These are phyloP conservation scores for Otis tarda DNA, from an alignment of 2,113 vertebrate species.

Conservation along the genomic window DNA sequence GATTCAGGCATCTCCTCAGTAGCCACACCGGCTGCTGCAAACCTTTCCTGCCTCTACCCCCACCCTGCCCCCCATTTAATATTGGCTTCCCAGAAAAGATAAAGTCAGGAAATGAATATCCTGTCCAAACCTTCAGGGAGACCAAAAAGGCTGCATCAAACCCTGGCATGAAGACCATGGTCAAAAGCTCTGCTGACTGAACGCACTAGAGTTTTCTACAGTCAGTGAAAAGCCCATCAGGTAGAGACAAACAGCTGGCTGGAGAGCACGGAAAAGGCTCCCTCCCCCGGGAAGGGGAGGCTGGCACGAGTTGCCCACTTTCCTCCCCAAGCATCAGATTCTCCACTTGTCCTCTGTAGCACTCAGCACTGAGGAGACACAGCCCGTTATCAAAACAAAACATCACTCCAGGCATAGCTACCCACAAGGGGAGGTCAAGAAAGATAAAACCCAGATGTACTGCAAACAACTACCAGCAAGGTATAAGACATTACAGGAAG, in stretches of 20 bases:
- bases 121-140: neutral
- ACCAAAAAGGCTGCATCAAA: neutral
- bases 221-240: neutral
- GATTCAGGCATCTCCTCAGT: neutral
- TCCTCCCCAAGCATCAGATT: neutral
- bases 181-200: neutral
- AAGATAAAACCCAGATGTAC: neutral
- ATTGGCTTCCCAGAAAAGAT: neutral
- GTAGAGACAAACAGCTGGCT: neutral
- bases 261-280: neutral
- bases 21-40: neutral
- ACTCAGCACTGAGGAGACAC: neutral
- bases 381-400: neutral
- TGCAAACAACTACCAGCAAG: neutral
- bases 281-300: neutral
- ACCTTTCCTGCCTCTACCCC: neutral
- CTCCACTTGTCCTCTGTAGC: neutral
- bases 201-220: neutral
- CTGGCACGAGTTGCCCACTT: neutral
- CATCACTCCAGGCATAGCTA: neutral
- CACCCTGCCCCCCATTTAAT: neutral
- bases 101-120: neutral
- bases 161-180: neutral
- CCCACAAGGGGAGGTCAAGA: neutral
- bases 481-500: neutral